Evolutionary conservation across 64 coral and sea anemone species (phyloP).

Genomic region (Trachythela sp.): DNA sequence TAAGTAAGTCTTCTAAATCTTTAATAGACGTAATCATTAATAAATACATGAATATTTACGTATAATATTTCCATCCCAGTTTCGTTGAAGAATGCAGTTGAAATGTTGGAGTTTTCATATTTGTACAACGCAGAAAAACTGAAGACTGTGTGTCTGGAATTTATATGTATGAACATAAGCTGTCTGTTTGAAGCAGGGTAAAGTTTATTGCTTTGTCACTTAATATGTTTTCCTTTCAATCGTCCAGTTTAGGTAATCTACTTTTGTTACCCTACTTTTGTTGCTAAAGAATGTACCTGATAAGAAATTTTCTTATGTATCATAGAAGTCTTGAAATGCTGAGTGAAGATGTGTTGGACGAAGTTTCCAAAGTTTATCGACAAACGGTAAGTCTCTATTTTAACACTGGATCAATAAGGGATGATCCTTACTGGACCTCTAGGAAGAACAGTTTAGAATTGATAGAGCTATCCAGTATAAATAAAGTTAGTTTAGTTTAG

Average conservation of each 20-base stretch:
- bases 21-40: neutral
- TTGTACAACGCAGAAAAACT: slow-evolving; percentile 79
- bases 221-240: neutral
- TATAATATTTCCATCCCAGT: slow-evolving; percentile 34
- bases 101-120: slow-evolving; percentile 73
- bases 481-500: no score
- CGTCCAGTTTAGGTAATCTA: no score
- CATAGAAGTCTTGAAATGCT: slow-evolving; percentile 53
- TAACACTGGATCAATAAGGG: no score
- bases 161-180: slow-evolving; percentile 61
- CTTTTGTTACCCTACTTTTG: no score
- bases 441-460: no score
- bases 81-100: slow-evolving; percentile 62
- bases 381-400: slow-evolving; percentile 36
- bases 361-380: slow-evolving; percentile 61
- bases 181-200: slow-evolving; percentile 62
- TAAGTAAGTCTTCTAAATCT: slow-evolving; percentile 40
- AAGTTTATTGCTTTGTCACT: neutral
- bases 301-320: neutral
- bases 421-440: no score
- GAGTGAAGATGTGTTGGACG: slow-evolving; percentile 54
- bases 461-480: no score
- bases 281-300: neutral
- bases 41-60: neutral
- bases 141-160: slow-evolving; percentile 67